Base-by-base conservation (phyloP, 1,140 invertebrate species). In the Ericerus pela region DNA sequence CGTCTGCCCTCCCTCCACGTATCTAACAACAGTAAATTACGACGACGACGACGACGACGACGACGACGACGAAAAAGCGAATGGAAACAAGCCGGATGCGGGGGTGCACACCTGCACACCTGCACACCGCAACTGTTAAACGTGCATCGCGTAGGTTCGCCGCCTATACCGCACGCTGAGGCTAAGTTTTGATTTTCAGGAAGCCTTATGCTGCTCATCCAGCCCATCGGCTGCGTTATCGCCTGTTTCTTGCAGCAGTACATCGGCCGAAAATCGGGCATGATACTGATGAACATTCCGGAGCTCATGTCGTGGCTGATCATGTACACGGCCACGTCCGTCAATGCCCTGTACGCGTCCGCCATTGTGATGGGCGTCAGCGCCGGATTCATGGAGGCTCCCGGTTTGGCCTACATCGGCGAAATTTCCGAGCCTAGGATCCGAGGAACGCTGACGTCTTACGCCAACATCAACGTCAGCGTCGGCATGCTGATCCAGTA, bases 321-420 rank as follows among this genome's bases (percentile, higher is more conserved):
- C 14, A 55, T 59, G n/a, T 57, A 58, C 29, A 60, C 38, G 29
- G 59, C 62, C 16, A 26, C 4, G 5, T 55, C 29, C 5, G 29
- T 60, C 4, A 22, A 14, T 1, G 51, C 41, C 2, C 58, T 64
- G 4, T 63, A 60, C 27, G 20, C 38, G 2, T 38, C 60, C 0
- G 31, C 53, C 11, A 56, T 60, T 6, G 16, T 64, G 12, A 62
- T 62, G 57, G 63, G 63, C 0, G 37, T 64, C 1, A 73, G 73
- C 16, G 68, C 71, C 18, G 74, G 74, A 0, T 66, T 74, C 3
- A 71, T 73, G 68, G 61, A 60, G 8, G 74, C 72, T 12, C 73
- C 74, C 1, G 70, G 74, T 26, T 66, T 69, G 33, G 67, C 72
- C 3, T 76, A 76, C 54, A 68, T 76, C 4, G 71, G 71, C 2